Evolutionary conservation across 2,797 vertebrate species (phyloP).

Genomic region (Myotis vivesi): DNA sequence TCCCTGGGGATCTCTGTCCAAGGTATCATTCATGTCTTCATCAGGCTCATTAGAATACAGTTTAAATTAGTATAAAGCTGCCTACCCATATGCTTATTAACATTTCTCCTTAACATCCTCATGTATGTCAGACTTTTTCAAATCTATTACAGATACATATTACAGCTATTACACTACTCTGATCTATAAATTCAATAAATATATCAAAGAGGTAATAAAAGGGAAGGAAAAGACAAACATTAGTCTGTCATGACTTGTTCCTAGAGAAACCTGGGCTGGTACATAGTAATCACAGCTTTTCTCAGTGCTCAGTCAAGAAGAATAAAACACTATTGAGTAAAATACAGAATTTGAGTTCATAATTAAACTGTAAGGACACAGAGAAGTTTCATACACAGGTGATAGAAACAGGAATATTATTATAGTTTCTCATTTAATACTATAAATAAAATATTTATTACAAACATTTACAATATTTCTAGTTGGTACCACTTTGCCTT

Average conservation of each 20-base stretch:
- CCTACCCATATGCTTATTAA: neutral
- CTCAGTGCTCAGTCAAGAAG: neutral
- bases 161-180: neutral
- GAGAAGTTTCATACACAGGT: neutral
- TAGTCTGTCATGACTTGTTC: neutral
- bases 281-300: neutral
- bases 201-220: neutral
- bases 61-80: neutral
- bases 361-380: neutral
- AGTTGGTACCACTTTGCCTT: slow-evolving; percentile 17
- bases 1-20: neutral
- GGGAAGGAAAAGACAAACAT: neutral
- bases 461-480: slow-evolving; percentile 29
- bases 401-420: slow-evolving; percentile 2
- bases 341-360: neutral
- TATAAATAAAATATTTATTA: neutral
- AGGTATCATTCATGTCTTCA: neutral
- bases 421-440: slow-evolving; percentile 16
- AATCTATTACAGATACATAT: neutral
- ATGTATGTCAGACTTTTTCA: neutral
- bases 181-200: neutral
- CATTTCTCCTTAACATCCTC: neutral
- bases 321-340: neutral
- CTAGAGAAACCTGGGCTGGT: neutral
- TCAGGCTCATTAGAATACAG: neutral